Conservation (phyloP, 2,888 invertebrate species). For the Aradus depressus region DNA sequence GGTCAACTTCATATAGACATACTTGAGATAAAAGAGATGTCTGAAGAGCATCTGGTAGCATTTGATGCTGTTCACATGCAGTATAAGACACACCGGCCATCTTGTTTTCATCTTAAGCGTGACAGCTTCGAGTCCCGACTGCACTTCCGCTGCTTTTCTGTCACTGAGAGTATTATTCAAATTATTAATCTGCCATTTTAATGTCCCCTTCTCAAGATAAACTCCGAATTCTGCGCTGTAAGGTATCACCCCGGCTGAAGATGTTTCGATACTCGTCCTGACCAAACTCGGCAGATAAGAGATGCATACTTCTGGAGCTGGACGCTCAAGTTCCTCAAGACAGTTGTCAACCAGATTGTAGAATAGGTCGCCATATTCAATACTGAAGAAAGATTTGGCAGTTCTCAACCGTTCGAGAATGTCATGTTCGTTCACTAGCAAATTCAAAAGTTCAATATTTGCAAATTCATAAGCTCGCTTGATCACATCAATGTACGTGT, state of each 20-base stretch:
- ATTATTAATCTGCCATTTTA: conserved; percentile 7
- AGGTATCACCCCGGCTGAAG: conserved; percentile 83
- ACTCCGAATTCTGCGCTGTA: conserved; percentile 70
- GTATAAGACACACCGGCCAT: conserved; percentile 88
- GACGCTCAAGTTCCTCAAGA: conserved; percentile 80
- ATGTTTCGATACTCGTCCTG: conserved; percentile 66
- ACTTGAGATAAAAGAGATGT: conserved; percentile 81
- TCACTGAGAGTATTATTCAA: too few relatives aligned
- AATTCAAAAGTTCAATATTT: conserved; percentile 73
- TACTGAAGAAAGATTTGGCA: conserved; percentile 62
- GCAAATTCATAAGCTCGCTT: conserved; percentile 86
- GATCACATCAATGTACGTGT: conserved; percentile 58
- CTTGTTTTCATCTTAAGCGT: conserved; percentile 87
- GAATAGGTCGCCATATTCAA: conserved; percentile 81
- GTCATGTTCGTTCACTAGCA: conserved; percentile 83
- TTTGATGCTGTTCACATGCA: conserved; percentile 80
- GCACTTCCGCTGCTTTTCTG: neutral
- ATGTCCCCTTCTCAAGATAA: conserved; percentile 16
- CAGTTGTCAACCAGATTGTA: conserved; percentile 93
- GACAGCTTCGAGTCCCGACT: conserved; percentile 76
- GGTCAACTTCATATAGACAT: conserved; percentile 53
- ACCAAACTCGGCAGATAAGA: conserved; percentile 80
- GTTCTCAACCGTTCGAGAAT: conserved; percentile 48
- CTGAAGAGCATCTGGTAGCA: conserved; percentile 96
- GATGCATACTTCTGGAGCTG: conserved; percentile 77